Evolutionary conservation across 2,888 invertebrate species (phyloP), one percentile per base, ranked within the genome.

Genomic region (Eugnorisma glareosa): DNA sequence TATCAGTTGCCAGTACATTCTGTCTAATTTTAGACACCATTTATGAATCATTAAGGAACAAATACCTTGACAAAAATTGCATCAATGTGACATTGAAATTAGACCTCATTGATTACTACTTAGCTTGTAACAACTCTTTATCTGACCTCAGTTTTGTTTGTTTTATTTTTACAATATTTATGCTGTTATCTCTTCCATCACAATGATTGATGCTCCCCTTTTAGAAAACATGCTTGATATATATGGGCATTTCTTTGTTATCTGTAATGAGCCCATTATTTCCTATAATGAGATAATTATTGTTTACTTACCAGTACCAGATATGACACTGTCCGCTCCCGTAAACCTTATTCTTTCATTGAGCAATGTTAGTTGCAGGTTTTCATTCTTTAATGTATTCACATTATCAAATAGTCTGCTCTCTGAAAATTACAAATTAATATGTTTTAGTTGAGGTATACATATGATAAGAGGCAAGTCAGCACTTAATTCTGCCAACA

Each of bases 391-490:
- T 75, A 99, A 94, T 64, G 98, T 97, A 89, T 98, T 98, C 37
- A 98, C 98, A 94, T 97, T 98, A 92, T 99, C 99, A 94, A 99
- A 98, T 67, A 99, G 96, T 88, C 98, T 97, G 94, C 98, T 99
- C 95, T 99, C 99, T 99, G 96, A 79, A 97, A 97, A 86, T 83
- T 66, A 85, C 76, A 90, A 84, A 75, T 81, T 5, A 31, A 24
- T 45, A 37, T 63, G 21, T 71, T 73, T 57, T 21, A 61, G 2
- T 31, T 59, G 31, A 59, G 15, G 57, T 59, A 15, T 57, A 28
- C 35, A 7, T 37, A 37, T 10, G 59, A 61, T 31, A 61, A 61
- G 31, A 61, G 61, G 31, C 4, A 61, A 21, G 21, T 61, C 35
- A 35, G 61, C 35, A 1, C 21, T 4, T 59, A 35, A 35, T 8